Evolutionary conservation across 2,113 vertebrate species (phyloP).

Genomic region (Tinamus guttatus): DNA sequence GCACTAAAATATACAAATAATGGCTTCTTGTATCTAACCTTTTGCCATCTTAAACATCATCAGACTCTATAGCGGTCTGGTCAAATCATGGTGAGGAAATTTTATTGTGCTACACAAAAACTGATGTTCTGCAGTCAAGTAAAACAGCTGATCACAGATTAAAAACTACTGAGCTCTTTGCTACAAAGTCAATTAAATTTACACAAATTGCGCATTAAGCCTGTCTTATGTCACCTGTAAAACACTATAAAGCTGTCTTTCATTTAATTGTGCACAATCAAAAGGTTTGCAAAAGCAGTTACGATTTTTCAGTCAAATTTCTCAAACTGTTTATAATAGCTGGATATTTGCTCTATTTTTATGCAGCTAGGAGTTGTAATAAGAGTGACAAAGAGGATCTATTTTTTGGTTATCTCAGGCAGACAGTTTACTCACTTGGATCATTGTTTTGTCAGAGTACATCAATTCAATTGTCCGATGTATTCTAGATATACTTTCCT

Average conservation of each 20-base stretch:
- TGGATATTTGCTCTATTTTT: not conserved
- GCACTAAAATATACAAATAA: not conserved
- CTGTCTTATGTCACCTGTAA: not conserved
- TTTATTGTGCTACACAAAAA: not conserved
- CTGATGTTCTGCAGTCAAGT: not conserved
- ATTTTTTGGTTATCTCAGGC: not conserved
- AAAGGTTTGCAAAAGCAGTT: not conserved
- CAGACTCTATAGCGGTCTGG: not conserved
- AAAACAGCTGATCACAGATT: fast-evolving
- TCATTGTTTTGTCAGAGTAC: constrained; percentile 98
- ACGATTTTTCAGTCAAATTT: not conserved
- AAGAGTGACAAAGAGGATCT: not conserved
- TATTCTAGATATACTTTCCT: constrained; percentile 96
- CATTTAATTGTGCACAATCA: not conserved
- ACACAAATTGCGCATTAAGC: not conserved
- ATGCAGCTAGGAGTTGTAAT: not conserved
- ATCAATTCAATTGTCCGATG: constrained; percentile 96
- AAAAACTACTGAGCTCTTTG: not conserved
- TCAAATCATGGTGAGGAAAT: not conserved
- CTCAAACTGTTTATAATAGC: not conserved
- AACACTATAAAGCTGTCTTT: fast-evolving
- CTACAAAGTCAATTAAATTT: not conserved
- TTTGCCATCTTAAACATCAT: not conserved
- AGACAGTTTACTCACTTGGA: constrained; percentile 86
- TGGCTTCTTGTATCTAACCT: not conserved